Evolutionary conservation across 2,888 invertebrate genomes (phyloP).

Genomic region (Ochropleura plecta): DNA sequence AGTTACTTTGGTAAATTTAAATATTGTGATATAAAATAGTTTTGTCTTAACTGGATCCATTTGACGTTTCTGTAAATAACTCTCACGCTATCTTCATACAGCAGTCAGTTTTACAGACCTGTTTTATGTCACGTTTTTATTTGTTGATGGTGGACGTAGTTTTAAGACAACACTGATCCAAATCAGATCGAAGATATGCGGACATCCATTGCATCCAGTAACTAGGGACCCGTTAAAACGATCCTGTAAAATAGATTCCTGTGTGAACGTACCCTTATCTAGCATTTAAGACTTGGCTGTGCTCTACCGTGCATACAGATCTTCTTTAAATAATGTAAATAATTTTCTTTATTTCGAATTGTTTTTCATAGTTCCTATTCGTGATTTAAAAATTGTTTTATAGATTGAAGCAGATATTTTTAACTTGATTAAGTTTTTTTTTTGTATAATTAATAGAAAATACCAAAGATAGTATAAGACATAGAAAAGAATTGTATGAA

Average conservation of each 20-base stretch:
- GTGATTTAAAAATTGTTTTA: neutral
- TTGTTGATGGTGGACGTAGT: no score
- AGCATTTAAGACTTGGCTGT: constrained; percentile 39
- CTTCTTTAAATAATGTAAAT: constrained; percentile 11
- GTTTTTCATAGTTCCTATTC: constrained; percentile 30
- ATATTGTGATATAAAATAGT: neutral
- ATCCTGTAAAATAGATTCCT: no score
- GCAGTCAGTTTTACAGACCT: no score
- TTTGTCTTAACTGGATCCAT: neutral
- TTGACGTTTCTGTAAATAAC: constrained; percentile 32
- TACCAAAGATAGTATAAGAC: constrained; percentile 61
- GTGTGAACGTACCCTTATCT: neutral
- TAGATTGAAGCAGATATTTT: neutral
- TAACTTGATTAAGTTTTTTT: neutral
- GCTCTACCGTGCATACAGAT: constrained; percentile 30
- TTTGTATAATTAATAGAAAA: constrained; percentile 10
- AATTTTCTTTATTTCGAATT: neutral
- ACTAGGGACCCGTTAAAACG: no score
- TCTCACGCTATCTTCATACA: neutral
- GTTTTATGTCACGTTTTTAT: no score
- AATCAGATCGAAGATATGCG: no score
- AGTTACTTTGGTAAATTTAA: neutral
- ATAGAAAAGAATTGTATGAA: constrained; percentile 12
- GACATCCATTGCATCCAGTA: no score
- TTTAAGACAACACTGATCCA: no score